Evolutionary conservation across 2,113 vertebrate genomes (phyloP).

Genomic region (Saguinus imperator): DNA sequence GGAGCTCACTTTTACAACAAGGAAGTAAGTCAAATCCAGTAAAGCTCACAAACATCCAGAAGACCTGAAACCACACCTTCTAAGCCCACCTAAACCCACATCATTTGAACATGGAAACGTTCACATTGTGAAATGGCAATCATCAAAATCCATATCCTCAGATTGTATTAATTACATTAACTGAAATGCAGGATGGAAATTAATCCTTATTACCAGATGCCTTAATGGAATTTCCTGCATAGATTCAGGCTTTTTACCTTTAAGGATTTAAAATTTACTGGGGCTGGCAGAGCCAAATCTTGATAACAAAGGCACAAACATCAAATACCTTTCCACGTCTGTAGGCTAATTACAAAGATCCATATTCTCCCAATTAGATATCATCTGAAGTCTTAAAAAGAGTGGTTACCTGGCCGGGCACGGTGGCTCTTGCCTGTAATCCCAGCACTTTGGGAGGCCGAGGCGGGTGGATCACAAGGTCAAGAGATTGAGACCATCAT

Average conservation of each 20-base stretch:
- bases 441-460: too few species aligned
- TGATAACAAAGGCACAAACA: background rate
- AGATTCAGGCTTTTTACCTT: background rate
- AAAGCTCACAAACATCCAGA: background rate
- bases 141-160: background rate
- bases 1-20: background rate
- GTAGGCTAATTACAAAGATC: slow-evolving; percentile 30
- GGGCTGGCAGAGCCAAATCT: background rate
- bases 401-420: background rate
- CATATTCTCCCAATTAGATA: slow-evolving; percentile 52
- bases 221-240: background rate
- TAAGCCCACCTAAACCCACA: background rate
- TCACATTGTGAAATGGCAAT: background rate
- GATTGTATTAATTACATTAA: slow-evolving; percentile 15
- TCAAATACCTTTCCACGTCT: background rate
- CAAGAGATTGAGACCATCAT: too few species aligned
- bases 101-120: background rate
- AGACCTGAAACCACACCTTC: background rate
- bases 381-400: slow-evolving; percentile 47
- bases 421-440: too few species aligned
- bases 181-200: background rate
- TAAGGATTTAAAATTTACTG: background rate
- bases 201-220: background rate
- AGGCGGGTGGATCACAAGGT: too few species aligned
- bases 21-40: background rate